A percentile compares a stretch with the other conserved stretches of the same genome.
Conservation (phyloP, 2,888 invertebrate genomes). For the Aphodius sticticus region DNA sequence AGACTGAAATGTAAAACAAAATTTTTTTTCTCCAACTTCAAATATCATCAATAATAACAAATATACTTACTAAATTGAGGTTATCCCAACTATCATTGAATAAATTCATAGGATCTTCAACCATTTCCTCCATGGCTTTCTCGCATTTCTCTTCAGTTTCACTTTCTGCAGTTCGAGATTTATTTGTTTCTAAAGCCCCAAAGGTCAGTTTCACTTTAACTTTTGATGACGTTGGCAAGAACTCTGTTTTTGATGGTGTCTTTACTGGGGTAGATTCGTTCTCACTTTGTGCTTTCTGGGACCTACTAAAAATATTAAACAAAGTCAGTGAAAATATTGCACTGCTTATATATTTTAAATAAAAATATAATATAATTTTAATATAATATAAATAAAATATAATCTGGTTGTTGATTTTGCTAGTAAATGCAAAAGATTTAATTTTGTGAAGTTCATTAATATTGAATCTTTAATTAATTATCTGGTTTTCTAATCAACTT, state of each 20-base stretch:
- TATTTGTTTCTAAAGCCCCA: conserved; percentile 24
- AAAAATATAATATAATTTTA: no score
- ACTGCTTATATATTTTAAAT: no score
- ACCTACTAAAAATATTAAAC: conserved; percentile 40
- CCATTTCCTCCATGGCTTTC: conserved; percentile 23
- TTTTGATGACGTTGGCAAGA: conserved; percentile 41
- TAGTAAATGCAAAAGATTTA: no score
- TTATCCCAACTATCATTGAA: conserved; percentile 45
- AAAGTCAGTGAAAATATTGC: conserved; percentile 7
- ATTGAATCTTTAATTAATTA: no score
- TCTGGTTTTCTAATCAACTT: no score
- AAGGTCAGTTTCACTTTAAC: conserved; percentile 52
- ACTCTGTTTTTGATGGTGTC: conserved; percentile 34
- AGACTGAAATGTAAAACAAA: conserved; percentile 29
- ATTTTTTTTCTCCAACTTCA: neutral
- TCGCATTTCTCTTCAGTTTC: conserved; percentile 28
- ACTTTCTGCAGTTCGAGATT: conserved; percentile 19
- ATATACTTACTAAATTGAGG: conserved; percentile 31
- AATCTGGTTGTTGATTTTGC: no score
- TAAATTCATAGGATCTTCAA: conserved; percentile 22
- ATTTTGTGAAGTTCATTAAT: no score
- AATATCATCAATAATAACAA: neutral
- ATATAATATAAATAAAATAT: no score
- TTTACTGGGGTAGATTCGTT: conserved; percentile 54
- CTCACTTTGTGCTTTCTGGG: conserved; percentile 46